These are phyloP conservation scores for Heterohyrax brucei DNA, from an alignment of 2,797 vertebrate genomes.

Conservation along the genomic window DNA sequence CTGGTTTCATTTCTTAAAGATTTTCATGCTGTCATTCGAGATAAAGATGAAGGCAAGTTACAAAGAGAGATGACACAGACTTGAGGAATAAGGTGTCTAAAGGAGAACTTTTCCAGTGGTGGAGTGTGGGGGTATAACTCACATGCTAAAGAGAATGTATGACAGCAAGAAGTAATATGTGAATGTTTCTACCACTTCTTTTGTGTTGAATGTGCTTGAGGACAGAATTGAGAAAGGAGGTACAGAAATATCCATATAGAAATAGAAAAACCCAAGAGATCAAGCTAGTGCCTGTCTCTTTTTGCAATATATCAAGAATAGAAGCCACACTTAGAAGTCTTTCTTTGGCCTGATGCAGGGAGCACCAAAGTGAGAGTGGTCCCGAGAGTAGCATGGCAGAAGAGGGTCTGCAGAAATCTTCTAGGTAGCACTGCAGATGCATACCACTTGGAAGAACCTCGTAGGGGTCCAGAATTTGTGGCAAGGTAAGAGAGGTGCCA, in stretches of 20 bases:
- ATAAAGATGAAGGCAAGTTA: neutral
- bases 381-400: fast-evolving
- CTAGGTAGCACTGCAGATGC: neutral
- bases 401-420: neutral
- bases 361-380: fast-evolving
- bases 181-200: neutral
- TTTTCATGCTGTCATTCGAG: neutral
- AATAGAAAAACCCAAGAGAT: no score
- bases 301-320: neutral
- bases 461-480: no score
- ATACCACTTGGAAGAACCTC: no score
- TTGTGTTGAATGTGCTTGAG: fast-evolving
- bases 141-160: neutral
- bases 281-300: fast-evolving
- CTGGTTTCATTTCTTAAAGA: neutral
- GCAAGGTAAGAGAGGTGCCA: neutral
- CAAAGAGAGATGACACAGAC: neutral
- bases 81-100: neutral
- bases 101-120: neutral
- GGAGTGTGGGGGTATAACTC: fast-evolving
- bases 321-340: neutral
- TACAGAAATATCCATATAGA: neutral
- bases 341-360: neutral
- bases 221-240: neutral
- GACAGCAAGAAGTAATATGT: neutral